Evolutionary conservation across 2,797 vertebrate genomes (phyloP).

Genomic region (Hyperoplus immaculatus): DNA sequence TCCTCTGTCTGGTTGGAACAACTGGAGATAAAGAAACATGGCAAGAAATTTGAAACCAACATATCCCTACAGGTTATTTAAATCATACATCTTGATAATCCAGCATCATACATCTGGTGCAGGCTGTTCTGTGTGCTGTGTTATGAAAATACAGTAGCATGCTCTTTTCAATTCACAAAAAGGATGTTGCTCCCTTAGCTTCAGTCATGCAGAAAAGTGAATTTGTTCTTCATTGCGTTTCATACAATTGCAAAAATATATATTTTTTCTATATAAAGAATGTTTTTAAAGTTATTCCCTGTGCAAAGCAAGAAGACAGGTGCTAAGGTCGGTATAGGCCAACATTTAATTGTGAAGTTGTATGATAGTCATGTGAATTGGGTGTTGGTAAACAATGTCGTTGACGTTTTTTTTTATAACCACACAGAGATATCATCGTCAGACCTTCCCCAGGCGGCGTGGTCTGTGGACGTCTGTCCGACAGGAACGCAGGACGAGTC

Average conservation of each 20-base stretch:
- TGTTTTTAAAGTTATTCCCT: background rate
- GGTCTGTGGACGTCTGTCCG: slow-evolving; percentile 82
- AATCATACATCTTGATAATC: background rate
- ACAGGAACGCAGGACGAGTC: slow-evolving; percentile 91
- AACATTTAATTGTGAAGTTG: background rate
- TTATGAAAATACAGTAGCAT: background rate
- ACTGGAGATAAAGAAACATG: slow-evolving; percentile 75
- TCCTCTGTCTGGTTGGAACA: slow-evolving; percentile 89
- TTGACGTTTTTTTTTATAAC: background rate
- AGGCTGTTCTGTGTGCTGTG: background rate
- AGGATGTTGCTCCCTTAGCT: background rate
- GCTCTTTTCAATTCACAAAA: background rate
- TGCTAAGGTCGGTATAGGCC: background rate
- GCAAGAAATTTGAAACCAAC: background rate
- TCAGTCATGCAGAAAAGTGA: background rate
- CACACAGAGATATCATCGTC: slow-evolving; percentile 4
- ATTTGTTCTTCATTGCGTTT: background rate
- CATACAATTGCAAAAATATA: too few species aligned
- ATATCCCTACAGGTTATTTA: background rate
- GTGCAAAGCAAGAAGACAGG: background rate
- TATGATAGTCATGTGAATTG: background rate
- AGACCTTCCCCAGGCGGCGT: slow-evolving; percentile 94
- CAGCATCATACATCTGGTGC: background rate
- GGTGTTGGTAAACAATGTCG: background rate
- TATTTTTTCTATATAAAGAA: too few species aligned